phyloP scores from a whole-genome alignment of 2,888 invertebrate genomes.

The Lycaena phlaeas region DNA sequence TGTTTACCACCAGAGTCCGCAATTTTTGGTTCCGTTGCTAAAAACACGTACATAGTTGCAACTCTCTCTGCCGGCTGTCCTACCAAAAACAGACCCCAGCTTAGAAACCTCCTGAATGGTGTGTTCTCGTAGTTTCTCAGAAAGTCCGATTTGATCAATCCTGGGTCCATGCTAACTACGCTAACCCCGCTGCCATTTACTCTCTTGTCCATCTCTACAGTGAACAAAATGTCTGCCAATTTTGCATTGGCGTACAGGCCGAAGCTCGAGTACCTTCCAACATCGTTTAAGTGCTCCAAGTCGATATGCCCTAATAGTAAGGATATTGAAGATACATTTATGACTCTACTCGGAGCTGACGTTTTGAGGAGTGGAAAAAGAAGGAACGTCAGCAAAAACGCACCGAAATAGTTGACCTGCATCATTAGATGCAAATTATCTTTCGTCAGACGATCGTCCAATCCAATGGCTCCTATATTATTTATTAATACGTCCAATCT shows the following conservation, averaged over 20 bases:
- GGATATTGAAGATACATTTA: conserved; percentile 62
- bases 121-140: conserved; percentile 70
- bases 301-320: conserved; percentile 80
- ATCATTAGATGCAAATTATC: conserved; percentile 76
- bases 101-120: conserved; percentile 26
- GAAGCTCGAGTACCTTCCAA: conserved; percentile 73
- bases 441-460: conserved; percentile 56
- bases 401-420: conserved; percentile 67
- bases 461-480: conserved; percentile 60
- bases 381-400: conserved; percentile 44
- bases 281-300: conserved; percentile 80
- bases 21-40: conserved; percentile 38
- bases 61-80: conserved; percentile 35
- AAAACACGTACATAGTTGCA: conserved; percentile 42
- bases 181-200: conserved; percentile 72
- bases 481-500: conserved; percentile 58
- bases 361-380: conserved; percentile 38
- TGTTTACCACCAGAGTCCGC: conserved; percentile 40
- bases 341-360: conserved; percentile 44
- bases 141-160: conserved; percentile 83
- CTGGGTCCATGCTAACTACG: conserved; percentile 88
- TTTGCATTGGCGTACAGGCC: conserved; percentile 68
- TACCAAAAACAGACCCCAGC: conserved; percentile 27
- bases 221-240: conserved; percentile 37
- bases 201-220: conserved; percentile 66